Evolutionary conservation across 2,888 invertebrate species (phyloP).

Genomic region (Idaea straminata): DNA sequence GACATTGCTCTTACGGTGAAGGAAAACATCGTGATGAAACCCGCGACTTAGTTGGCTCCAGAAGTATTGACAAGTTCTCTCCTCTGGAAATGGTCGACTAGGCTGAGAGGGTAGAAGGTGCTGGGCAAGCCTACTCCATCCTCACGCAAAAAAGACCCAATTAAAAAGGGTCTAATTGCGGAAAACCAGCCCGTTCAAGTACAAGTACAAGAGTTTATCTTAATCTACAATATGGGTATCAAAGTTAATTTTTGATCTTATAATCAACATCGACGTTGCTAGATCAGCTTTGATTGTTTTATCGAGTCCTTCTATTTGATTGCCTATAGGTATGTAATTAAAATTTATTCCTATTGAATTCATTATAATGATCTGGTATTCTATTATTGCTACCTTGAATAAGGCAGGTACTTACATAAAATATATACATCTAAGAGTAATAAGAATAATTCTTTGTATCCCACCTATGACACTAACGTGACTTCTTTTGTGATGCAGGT

Average conservation of each 20-base stretch:
- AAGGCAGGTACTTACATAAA: slow-evolving; percentile 13
- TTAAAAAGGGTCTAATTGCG: too few species aligned
- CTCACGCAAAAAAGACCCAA: too few species aligned
- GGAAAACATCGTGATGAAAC: too few species aligned
- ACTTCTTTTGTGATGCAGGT: slow-evolving; percentile 28
- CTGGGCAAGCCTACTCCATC: too few species aligned
- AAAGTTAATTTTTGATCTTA: background rate
- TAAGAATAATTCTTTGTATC: slow-evolving; percentile 43
- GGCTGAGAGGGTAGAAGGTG: too few species aligned
- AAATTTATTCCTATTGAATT: slow-evolving; percentile 38
- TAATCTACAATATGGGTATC: too few species aligned
- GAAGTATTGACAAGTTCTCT: too few species aligned
- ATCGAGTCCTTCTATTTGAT: slow-evolving; percentile 24
- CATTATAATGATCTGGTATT: slow-evolving; percentile 37
- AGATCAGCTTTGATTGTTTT: slow-evolving; percentile 22
- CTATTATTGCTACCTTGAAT: slow-evolving; percentile 46
- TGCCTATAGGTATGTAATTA: slow-evolving; percentile 24
- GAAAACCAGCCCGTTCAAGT: too few species aligned
- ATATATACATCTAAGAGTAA: slow-evolving; percentile 35
- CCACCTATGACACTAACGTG: slow-evolving; percentile 34
- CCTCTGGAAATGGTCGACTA: too few species aligned
- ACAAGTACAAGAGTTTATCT: too few species aligned
- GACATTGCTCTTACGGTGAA: too few species aligned
- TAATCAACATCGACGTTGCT: slow-evolving; percentile 15
- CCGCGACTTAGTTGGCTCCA: too few species aligned